Conservation (phyloP, 2,888 invertebrate species). For the Synanthedon tipuliformis region DNA sequence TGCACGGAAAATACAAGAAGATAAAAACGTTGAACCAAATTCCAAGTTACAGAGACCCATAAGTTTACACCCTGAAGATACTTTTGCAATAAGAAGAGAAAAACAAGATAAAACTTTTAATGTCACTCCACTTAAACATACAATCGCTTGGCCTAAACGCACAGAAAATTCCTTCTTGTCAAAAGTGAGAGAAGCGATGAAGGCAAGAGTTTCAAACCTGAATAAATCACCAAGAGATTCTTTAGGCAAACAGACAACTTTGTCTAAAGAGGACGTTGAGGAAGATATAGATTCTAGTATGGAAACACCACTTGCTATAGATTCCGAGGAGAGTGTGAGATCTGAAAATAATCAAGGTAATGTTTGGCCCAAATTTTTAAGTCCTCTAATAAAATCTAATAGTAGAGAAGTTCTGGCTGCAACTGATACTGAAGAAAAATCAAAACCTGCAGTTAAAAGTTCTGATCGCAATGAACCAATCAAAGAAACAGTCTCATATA, state of each 20-base stretch:
- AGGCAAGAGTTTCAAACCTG: constrained; percentile 10
- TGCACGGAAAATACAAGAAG: neutral
- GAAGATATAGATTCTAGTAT: neutral
- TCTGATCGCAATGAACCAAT: constrained; percentile 12
- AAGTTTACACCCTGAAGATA: too few relatives aligned
- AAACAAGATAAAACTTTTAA: too few relatives aligned
- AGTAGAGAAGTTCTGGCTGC: neutral
- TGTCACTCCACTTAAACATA: neutral
- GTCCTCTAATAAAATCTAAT: neutral
- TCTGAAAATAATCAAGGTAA: neutral
- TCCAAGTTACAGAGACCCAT: too few relatives aligned
- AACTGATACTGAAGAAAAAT: constrained; percentile 10
- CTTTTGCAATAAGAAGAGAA: too few relatives aligned
- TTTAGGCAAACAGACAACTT: neutral
- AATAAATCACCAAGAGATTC: neutral
- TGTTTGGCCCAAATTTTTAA: neutral
- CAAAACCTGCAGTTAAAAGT: constrained; percentile 25
- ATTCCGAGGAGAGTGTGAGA: neutral
- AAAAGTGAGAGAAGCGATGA: constrained; percentile 27
- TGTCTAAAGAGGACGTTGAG: neutral
- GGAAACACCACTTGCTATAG: neutral
- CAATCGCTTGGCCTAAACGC: constrained; percentile 15
- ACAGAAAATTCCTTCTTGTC: constrained; percentile 21
- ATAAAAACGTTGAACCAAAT: too few relatives aligned
- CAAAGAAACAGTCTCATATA: constrained; percentile 45